Percentiles rank a stretch among this genome's conserved stretches.
Evolutionary conservation across 2,888 invertebrate genomes (phyloP).

Genomic region (Erebia palarica): DNA sequence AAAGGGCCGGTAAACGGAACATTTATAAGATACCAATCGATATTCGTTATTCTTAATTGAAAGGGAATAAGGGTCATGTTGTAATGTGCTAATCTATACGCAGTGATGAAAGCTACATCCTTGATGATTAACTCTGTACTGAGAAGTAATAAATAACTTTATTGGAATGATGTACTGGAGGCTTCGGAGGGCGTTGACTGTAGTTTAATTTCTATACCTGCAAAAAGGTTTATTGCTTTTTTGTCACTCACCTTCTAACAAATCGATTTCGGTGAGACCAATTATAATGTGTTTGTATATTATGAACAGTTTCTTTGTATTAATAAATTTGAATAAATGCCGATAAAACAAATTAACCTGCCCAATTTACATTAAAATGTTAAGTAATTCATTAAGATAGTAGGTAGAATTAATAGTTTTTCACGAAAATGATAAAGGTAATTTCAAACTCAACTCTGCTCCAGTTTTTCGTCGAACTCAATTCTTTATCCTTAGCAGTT

Average conservation of each 20-base stretch:
- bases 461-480: background rate
- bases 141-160: slow-evolving; percentile 21
- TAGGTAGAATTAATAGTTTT: background rate
- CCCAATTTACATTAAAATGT: background rate
- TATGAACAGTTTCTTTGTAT: background rate
- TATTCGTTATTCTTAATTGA: background rate
- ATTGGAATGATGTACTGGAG: slow-evolving; percentile 17
- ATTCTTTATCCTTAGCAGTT: slow-evolving; percentile 7
- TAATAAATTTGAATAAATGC: background rate
- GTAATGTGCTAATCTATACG: background rate
- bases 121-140: slow-evolving; percentile 23
- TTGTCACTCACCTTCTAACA: background rate
- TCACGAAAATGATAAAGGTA: slow-evolving; percentile 5
- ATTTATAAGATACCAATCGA: background rate
- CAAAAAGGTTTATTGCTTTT: slow-evolving; percentile 10
- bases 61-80: slow-evolving; percentile 5
- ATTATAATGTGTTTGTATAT: background rate
- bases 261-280: background rate
- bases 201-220: slow-evolving; percentile 16
- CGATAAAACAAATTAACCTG: background rate
- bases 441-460: background rate
- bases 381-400: slow-evolving; percentile 9
- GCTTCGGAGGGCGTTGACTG: slow-evolving; percentile 29
- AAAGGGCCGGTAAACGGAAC: slow-evolving; percentile 11
- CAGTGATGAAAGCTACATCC: slow-evolving; percentile 19